Conservation (phyloP, 35 echinoderm and acorn worm genomes). For the Holothuria glaberrima region DNA sequence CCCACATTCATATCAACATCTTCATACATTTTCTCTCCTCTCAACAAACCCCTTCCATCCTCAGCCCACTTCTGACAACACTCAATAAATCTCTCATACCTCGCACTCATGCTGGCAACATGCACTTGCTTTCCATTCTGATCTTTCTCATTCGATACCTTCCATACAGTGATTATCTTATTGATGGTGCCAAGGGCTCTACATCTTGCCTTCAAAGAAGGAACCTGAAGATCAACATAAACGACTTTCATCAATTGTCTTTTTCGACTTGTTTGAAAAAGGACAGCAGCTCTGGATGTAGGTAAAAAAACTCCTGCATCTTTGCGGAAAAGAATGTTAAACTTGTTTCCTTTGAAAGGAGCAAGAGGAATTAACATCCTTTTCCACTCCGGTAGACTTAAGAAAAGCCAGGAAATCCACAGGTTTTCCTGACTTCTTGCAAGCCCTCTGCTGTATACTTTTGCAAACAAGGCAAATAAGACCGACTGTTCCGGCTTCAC, state of each 20-base stretch:
- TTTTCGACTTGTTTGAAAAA: constrained; percentile 64
- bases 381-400: too few relatives aligned
- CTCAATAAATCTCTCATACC: constrained; percentile 37
- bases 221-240: constrained; percentile 52
- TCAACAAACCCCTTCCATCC: constrained; percentile 37
- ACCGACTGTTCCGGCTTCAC: too few relatives aligned
- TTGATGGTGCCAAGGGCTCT: constrained; percentile 52
- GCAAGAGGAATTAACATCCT: constrained; percentile 46
- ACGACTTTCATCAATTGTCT: constrained; percentile 72
- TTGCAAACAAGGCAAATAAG: too few relatives aligned
- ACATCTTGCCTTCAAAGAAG: not conserved
- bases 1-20: constrained; percentile 52
- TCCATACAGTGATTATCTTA: constrained; percentile 51
- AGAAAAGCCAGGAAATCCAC: too few relatives aligned
- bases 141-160: not conserved
- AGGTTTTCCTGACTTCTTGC: too few relatives aligned
- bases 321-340: constrained; percentile 76
- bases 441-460: too few relatives aligned
- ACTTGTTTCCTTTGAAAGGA: constrained; percentile 70
- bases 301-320: constrained; percentile 56
- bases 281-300: not conserved
- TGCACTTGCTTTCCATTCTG: not conserved
- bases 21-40: not conserved
- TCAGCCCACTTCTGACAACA: constrained; percentile 31
- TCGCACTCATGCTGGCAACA: constrained; percentile 4